Base-by-base conservation (phyloP, 2,113 vertebrate species). In the Perca flavescens region DNA sequence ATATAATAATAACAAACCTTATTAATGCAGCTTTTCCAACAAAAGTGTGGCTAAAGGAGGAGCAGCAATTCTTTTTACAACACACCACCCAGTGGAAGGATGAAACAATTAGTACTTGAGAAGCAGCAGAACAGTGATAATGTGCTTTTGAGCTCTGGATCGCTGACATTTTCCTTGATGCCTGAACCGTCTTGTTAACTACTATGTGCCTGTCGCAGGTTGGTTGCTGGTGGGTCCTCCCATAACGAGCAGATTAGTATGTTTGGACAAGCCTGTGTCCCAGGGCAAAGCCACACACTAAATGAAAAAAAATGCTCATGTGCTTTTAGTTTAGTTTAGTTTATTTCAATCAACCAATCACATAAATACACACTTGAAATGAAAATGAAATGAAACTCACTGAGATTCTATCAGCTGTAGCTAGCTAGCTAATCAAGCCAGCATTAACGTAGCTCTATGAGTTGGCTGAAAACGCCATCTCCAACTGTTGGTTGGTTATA, bases 91-190 rank as follows among this genome's bases (percentile, higher is more conserved):
- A 67, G 14, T 36, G 65, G 34, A 68, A 64, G 31, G 40, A 82
- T 75, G 43, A 87, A 84, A 78, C 79, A 80, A 87, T 87, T 87
- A 74, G 82, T 36, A 80, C 25, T 5, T 53, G 7, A 76, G 28
- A 74, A 52, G 63, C 63, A 70, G 62, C 49, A 82, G 50, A 72
- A 61, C 57, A 53, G 60, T 53, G 63, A 82, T 88, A 87, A 77
- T 71, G 17, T 62, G 36, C 25, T 83, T 89, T 71, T 78, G 72
- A 66, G 61, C 54, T 76, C 46, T 73, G 57, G 43, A 80, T 70
- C 31, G 2, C 19, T 56, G 36, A 68, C 0, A 2, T 75, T 74
- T 77, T 47, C 34, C 31, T 54, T 77, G 7, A 73, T 61, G 22
- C 58, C 46, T 75, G 17, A 53, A 52, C 34, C 22, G 40, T 52